A percentile compares a stretch with the other conserved stretches of the same genome.
phyloP scores from a whole-genome alignment of 2,113 vertebrate species.

The Perca flavescens region DNA sequence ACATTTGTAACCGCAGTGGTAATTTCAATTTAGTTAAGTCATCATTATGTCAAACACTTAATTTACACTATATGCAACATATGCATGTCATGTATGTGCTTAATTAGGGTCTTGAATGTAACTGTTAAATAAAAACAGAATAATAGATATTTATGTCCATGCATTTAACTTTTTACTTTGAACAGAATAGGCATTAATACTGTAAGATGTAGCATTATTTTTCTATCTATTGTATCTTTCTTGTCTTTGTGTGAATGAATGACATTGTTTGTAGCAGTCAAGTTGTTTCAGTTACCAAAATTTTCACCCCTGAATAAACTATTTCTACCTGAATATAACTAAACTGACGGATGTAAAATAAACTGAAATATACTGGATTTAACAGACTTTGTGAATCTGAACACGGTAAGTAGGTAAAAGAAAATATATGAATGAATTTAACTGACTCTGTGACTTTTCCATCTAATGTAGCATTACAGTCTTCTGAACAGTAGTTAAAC shows the following conservation, averaged over 20 bases:
- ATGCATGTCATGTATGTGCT: background rate
- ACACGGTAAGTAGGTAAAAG: background rate
- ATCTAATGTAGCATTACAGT: background rate
- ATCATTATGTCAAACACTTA: background rate
- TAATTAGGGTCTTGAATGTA: constrained; percentile 9
- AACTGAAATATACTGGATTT: background rate
- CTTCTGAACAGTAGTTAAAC: background rate
- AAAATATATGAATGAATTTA: background rate
- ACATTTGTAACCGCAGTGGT: background rate
- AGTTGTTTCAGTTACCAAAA: background rate
- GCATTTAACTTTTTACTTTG: background rate
- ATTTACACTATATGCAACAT: constrained; percentile 1
- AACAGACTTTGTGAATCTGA: background rate
- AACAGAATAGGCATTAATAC: background rate
- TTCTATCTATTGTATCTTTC: background rate
- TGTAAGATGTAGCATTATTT: background rate
- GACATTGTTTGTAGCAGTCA: background rate
- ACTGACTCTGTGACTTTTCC: background rate
- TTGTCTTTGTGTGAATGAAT: background rate
- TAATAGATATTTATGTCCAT: background rate
- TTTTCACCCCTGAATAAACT: background rate
- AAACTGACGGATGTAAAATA: background rate
- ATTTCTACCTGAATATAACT: constrained; percentile 4
- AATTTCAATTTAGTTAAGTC: background rate
- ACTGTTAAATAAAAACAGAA: background rate